These are phyloP conservation scores for Apodemus sylvaticus DNA, from an alignment of 2,113 vertebrate species.

Conservation along the genomic window DNA sequence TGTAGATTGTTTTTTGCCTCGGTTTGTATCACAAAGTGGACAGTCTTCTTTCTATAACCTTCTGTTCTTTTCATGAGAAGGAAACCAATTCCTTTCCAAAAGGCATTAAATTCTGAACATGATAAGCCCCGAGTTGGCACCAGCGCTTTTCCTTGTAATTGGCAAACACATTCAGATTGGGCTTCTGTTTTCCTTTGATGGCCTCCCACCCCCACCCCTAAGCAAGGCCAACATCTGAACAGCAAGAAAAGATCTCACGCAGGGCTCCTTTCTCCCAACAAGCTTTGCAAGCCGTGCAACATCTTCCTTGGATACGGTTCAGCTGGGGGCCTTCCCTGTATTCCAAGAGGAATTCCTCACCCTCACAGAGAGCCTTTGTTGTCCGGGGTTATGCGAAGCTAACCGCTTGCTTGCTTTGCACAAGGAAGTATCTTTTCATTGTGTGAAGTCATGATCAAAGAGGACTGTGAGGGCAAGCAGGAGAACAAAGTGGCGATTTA, in stretches of 20 bases:
- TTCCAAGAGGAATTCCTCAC: constrained; percentile 51
- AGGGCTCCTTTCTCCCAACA: constrained; percentile 46
- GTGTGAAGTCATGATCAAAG: constrained; percentile 66
- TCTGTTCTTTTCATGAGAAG: constrained; percentile 17
- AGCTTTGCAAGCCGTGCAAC: constrained; percentile 31
- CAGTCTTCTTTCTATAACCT: background rate
- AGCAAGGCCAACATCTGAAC: background rate
- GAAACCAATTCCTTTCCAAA: constrained; percentile 51
- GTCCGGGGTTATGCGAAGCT: constrained; percentile 43
- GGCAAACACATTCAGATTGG: constrained; percentile 59
- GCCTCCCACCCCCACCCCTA: background rate
- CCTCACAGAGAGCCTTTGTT: constrained; percentile 69
- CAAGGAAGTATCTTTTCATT: constrained; percentile 60
- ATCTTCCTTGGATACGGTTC: constrained; percentile 34
- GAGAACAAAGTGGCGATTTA: constrained; percentile 23
- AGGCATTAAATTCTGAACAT: constrained; percentile 58
- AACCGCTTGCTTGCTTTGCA: background rate
- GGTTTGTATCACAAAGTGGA: background rate
- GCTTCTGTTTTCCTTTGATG: constrained; percentile 35
- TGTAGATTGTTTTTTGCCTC: background rate
- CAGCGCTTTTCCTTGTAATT: constrained; percentile 16
- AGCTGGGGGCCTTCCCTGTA: constrained; percentile 53
- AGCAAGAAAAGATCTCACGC: constrained; percentile 33
- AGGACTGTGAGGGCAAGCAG: background rate
- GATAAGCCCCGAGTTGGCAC: constrained; percentile 51